phyloP scores from a whole-genome alignment of 2,113 vertebrate genomes.

The Bothrops jararaca region DNA sequence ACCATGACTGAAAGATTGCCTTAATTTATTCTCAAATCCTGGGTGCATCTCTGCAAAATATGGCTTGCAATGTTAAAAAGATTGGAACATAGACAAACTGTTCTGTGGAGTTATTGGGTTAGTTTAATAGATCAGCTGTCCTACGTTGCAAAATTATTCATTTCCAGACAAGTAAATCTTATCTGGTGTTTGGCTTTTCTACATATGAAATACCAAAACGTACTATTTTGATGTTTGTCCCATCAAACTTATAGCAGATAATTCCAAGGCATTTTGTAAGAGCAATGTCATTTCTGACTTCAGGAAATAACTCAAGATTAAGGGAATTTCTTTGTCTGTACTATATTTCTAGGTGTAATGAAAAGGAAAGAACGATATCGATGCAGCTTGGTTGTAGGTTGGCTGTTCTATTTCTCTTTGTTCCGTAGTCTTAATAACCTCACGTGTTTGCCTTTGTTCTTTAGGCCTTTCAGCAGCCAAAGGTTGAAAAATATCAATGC shows the following conservation, averaged over 20 bases:
- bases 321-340: neutral
- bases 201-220: neutral
- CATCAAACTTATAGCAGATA: neutral
- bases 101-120: neutral
- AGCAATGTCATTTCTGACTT: neutral
- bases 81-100: neutral
- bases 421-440: no score
- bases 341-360: neutral
- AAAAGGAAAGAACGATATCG: neutral
- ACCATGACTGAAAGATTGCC: neutral
- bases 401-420: no score
- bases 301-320: neutral
- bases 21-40: neutral
- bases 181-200: neutral
- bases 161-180: neutral
- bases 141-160: neutral
- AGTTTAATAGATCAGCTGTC: neutral
- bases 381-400: no score
- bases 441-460: no score
- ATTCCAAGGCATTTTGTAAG: neutral
- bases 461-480: no score
- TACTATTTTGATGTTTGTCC: neutral
- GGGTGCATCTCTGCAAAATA: neutral
- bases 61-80: neutral
- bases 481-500: no score